A percentile compares a stretch with the other conserved stretches of the same genome.
Evolutionary conservation across 92 coral and sea anemone species (phyloP).

Genomic region (Umimayanthus chanpuru): DNA sequence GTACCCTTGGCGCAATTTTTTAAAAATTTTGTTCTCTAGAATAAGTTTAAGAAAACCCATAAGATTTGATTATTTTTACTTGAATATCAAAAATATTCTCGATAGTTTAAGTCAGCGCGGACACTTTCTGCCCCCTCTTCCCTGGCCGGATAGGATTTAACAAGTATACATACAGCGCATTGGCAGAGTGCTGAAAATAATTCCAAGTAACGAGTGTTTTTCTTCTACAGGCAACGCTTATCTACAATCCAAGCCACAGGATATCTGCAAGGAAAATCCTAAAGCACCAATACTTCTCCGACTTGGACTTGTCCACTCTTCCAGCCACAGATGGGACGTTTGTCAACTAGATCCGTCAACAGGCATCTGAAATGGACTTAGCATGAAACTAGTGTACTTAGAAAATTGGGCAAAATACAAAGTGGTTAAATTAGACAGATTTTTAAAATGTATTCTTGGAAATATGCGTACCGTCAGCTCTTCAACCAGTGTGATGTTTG

Average conservation of each 20-base stretch:
- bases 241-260: conserved; percentile 84
- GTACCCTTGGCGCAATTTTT: no score
- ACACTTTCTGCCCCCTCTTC: no score
- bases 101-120: no score
- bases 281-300: conserved; percentile 83
- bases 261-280: conserved; percentile 90
- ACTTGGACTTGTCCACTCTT: conserved; percentile 78
- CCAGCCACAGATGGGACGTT: conserved; percentile 57
- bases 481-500: background rate
- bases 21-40: no score
- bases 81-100: no score
- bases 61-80: no score
- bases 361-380: background rate
- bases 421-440: no score
- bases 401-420: no score
- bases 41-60: no score
- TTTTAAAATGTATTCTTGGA: background rate
- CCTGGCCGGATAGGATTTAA: background rate
- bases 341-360: background rate
- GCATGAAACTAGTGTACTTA: background rate
- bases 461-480: background rate
- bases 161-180: background rate
- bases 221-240: conserved; percentile 64
- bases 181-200: background rate
- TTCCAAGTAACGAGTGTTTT: background rate